Evolutionary conservation across 2,797 vertebrate genomes (phyloP).

Genomic region (Etheostoma nigrum): DNA sequence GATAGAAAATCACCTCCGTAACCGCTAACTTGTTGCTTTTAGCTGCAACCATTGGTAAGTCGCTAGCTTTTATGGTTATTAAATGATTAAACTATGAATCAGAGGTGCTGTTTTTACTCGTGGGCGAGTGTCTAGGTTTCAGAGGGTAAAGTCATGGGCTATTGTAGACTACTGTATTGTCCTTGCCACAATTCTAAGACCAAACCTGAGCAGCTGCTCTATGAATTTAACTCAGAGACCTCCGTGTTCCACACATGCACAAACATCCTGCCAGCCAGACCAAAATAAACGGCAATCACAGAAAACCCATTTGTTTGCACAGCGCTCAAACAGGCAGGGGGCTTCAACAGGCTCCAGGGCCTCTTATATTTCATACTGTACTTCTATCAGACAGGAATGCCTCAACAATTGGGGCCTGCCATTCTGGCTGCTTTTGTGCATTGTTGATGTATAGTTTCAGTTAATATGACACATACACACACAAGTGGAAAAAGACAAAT

Average conservation of each 20-base stretch:
- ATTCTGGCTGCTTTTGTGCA: slow-evolving; percentile 13
- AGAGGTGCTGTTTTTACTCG: no score
- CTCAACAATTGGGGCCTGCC: slow-evolving; percentile 9
- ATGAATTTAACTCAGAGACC: slow-evolving; percentile 11
- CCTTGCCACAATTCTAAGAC: neutral
- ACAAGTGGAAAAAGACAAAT: slow-evolving; percentile 21
- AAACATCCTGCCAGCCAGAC: slow-evolving; percentile 32
- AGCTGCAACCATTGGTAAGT: no score
- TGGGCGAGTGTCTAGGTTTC: no score
- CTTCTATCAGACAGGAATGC: slow-evolving; percentile 28
- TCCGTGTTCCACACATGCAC: slow-evolving; percentile 21
- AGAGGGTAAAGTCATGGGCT: neutral
- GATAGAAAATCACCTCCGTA: no score
- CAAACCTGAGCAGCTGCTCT: slow-evolving; percentile 20
- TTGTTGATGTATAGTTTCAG: slow-evolving; percentile 8
- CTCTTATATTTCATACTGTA: slow-evolving; percentile 46
- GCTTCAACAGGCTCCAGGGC: slow-evolving; percentile 26
- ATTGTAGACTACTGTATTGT: neutral
- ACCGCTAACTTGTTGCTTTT: no score
- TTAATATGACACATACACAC: slow-evolving; percentile 58
- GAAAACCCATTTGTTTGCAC: slow-evolving; percentile 56
- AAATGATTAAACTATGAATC: no score
- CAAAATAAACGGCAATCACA: slow-evolving; percentile 59
- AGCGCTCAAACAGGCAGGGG: slow-evolving; percentile 34
- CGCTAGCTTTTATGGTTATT: no score